Evolutionary conservation across 2,888 invertebrate species (phyloP).

Genomic region (Pseudolycoriella hygida): DNA sequence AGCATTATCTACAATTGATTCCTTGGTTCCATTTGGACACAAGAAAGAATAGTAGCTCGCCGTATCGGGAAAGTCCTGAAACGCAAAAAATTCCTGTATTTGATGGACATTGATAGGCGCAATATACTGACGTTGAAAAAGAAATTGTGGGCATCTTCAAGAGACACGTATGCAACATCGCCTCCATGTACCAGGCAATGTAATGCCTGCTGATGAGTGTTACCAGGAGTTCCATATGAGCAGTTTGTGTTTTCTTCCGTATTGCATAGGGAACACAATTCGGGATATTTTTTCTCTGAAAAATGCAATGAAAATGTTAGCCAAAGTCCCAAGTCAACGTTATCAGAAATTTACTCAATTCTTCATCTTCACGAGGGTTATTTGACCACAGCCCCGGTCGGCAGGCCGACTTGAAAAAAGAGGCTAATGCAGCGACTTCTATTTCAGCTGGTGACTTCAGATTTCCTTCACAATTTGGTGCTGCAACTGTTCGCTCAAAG

Average conservation of each 20-base stretch:
- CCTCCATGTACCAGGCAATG: constrained; percentile 34
- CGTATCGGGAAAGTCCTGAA: constrained; percentile 8
- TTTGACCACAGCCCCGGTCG: constrained; percentile 52
- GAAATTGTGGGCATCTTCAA: constrained; percentile 22
- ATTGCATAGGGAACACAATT: constrained; percentile 33
- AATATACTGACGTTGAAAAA: constrained; percentile 15
- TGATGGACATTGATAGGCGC: not conserved
- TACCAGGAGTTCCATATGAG: constrained; percentile 11
- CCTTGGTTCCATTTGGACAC: constrained; percentile 20
- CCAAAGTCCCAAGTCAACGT: not conserved
- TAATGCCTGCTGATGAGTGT: constrained; percentile 33
- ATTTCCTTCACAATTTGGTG: constrained; percentile 12
- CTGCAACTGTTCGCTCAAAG: constrained; percentile 32
- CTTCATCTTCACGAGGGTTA: constrained; percentile 32
- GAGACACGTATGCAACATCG: constrained; percentile 36
- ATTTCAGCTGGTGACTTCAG: constrained; percentile 35
- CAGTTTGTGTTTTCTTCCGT: constrained; percentile 15
- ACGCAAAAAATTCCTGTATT: not conserved
- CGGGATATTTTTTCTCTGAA: constrained; percentile 34
- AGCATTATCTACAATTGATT: constrained; percentile 13
- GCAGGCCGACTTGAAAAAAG: constrained; percentile 51
- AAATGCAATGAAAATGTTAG: constrained; percentile 1
- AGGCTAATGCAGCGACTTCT: constrained; percentile 39
- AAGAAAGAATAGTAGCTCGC: constrained; percentile 16
- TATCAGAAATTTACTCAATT: constrained; percentile 33